Evolutionary conservation across 2,888 invertebrate genomes (phyloP), one percentile per base, ranked within the genome.

Genomic region (Lochmaea crataegi): DNA sequence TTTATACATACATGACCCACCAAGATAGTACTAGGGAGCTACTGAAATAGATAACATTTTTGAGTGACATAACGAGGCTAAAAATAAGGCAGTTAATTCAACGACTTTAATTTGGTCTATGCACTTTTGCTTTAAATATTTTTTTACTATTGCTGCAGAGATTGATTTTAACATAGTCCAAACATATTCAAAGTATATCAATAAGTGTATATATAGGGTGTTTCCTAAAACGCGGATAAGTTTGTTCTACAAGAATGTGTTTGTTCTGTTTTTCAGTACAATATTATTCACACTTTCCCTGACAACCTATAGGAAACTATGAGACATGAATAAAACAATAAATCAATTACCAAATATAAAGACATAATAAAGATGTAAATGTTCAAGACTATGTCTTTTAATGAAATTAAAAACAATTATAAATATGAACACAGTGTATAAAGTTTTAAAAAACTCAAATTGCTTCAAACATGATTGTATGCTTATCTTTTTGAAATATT

Each of bases 1-100:
- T 71, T 71, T 72, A 72, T 60, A 72, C 58, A 64, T 72, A 68
- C 72, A 72, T 45, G 68, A 68, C 60, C 58, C 58, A 69, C 60
- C 51, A 60, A 26, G 7, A 65, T 45, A 38, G 41, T 69, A 73
- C 51, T 16, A 71, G 71, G 65, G 64, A 66, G 42, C 41, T 51
- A 66, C 66, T 66, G 51, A 66, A 61, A 69, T 69, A 69, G 73
- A 73, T 65, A 48, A 63, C 63, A 68, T 63, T 67, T 67, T 51
- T 51, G 32, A 67, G 42, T 67, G 56, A 67, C 60, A 67, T 63
- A 67, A 73, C 65, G 26, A 32, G 60, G 65, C 56, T 73, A 69
- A 57, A 73, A 69, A 73, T 73, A 69, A 56, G 65, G 42, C 32
- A 72, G 65, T 65, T n/a, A 65, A 73, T 32, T 57, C 56, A 63